phyloP scores from a whole-genome alignment of 1,140 invertebrate genomes.

The Papilio helenus region DNA sequence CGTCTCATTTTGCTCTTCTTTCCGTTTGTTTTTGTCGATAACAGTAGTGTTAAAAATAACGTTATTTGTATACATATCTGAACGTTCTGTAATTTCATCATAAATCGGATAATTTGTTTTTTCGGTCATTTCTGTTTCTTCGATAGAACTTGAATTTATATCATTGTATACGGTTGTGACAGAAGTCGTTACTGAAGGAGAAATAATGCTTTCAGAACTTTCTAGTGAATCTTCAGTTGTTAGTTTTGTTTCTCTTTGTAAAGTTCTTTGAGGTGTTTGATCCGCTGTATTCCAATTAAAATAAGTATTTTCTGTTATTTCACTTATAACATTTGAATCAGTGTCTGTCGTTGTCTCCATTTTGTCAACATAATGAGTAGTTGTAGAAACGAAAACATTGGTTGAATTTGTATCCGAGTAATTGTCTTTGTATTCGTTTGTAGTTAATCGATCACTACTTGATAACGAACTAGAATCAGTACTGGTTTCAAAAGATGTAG shows the following conservation, averaged over 20 bases:
- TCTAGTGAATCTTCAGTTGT: background rate
- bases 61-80: conserved; percentile 12
- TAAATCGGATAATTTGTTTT: background rate
- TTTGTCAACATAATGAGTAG: conserved; percentile 19
- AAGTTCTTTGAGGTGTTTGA: background rate
- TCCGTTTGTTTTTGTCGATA: background rate
- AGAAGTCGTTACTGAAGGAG: background rate
- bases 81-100: conserved; percentile 5
- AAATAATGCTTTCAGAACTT: conserved; percentile 27
- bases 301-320: conserved; percentile 3
- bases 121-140: background rate
- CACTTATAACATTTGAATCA: conserved; percentile 28
- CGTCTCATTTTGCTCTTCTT: conserved; percentile 6
- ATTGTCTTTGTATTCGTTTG: background rate
- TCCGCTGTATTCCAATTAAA: background rate
- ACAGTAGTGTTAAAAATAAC: conserved; percentile 25
- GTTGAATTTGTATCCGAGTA: conserved; percentile 22
- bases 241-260: background rate
- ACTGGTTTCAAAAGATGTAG: background rate
- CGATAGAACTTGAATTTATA: background rate
- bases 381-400: background rate
- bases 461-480: background rate
- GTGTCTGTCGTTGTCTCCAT: background rate
- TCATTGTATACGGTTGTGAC: background rate
- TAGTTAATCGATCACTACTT: background rate